Evolutionary conservation across 2,797 vertebrate species (phyloP).

Genomic region (Neosilurus mollespiculum): DNA sequence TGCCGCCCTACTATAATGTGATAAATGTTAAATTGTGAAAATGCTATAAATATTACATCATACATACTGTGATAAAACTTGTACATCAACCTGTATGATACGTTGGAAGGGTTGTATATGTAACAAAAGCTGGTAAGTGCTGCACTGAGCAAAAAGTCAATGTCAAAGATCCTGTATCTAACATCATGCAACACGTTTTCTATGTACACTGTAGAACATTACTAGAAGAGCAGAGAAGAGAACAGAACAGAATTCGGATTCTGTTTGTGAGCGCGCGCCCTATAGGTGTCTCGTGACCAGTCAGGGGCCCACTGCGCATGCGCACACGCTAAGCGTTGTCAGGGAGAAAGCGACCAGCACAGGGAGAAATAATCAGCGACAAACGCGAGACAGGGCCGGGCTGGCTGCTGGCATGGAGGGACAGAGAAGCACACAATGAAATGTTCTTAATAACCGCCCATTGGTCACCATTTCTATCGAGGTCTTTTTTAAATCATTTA

Average conservation of each 20-base stretch:
- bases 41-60: neutral
- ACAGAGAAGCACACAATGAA: conserved; percentile 19
- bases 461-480: neutral
- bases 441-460: neutral
- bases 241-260: neutral
- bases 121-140: neutral
- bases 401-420: neutral
- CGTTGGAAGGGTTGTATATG: too few species aligned
- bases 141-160: neutral
- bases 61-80: too few species aligned
- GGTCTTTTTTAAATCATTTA: neutral
- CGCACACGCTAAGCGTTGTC: conserved; percentile 47
- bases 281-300: conserved; percentile 38
- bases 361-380: conserved; percentile 42
- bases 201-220: neutral
- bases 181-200: too few species aligned
- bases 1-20: too few species aligned
- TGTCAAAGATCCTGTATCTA: too few species aligned
- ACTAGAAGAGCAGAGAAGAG: neutral
- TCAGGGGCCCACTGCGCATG: conserved; percentile 46
- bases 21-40: neutral
- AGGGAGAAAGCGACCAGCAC: conserved; percentile 53
- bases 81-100: too few species aligned
- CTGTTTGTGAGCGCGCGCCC: conserved; percentile 15
- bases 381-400: conserved; percentile 13